Percentiles rank a stretch among this genome's conserved stretches.
These are phyloP conservation scores for Muraenolepis orangiensis DNA, from an alignment of 2,797 vertebrate genomes.

Conservation along the genomic window DNA sequence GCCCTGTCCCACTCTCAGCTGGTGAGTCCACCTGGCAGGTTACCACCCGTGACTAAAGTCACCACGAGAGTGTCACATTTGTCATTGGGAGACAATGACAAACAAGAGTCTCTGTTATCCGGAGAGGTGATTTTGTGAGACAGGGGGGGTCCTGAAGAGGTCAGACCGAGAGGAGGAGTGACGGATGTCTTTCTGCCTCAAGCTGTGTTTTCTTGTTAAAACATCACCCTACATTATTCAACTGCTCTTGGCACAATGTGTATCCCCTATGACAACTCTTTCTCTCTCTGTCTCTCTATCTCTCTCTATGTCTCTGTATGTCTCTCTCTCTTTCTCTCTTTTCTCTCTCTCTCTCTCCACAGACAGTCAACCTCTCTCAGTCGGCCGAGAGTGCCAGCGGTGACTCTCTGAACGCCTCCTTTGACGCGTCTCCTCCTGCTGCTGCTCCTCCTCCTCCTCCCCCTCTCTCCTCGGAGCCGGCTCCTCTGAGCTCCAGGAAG, in stretches of 20 bases:
- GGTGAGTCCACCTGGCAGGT: constrained; percentile 54
- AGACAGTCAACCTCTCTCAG: constrained; percentile 89
- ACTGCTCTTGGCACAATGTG: too few relatives aligned
- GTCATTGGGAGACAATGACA: neutral
- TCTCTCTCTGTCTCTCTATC: neutral
- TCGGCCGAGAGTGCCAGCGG: constrained; percentile 82
- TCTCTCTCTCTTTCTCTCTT: neutral
- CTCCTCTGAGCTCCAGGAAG: constrained; percentile 78
- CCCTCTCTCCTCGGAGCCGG: constrained; percentile 66
- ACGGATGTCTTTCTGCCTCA: neutral
- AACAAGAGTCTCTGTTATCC: too few relatives aligned
- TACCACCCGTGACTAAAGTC: too few relatives aligned
- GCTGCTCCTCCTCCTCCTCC: neutral
- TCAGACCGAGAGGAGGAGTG: neutral
- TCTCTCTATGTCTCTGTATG: neutral
- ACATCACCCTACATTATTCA: too few relatives aligned
- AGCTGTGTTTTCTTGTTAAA: too few relatives aligned
- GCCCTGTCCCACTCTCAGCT: constrained; percentile 84
- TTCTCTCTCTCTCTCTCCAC: constrained; percentile 40
- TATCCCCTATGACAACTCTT: too few relatives aligned
- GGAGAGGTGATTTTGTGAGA: neutral
- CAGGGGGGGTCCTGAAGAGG: neutral
- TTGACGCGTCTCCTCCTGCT: constrained; percentile 62
- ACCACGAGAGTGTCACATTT: neutral
- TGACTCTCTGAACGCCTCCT: constrained; percentile 78